These are phyloP conservation scores for Larimichthys polyactis DNA, from an alignment of 2,113 vertebrate species.

Conservation along the genomic window DNA sequence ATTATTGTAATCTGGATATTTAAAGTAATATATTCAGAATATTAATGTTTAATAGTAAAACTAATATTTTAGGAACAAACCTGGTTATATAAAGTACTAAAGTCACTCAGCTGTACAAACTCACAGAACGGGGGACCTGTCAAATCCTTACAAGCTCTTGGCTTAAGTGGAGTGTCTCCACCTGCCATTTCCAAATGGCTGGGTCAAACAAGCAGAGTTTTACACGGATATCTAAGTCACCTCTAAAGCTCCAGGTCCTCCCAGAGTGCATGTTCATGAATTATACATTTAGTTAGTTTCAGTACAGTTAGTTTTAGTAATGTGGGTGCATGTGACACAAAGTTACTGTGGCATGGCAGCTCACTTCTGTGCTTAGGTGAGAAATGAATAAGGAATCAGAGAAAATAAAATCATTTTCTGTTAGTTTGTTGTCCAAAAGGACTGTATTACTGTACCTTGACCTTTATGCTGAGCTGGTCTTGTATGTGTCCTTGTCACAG, in stretches of 20 bases:
- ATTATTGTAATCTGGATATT: not conserved
- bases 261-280: constrained; percentile 5
- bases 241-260: not conserved
- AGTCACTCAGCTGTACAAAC: not conserved
- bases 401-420: not conserved
- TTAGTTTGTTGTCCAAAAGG: not conserved
- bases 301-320: not conserved
- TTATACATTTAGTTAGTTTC: constrained; percentile 12
- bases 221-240: constrained; percentile 7
- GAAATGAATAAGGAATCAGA: not conserved
- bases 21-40: not conserved
- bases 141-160: constrained; percentile 25
- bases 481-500: not conserved
- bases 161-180: constrained; percentile 41
- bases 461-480: not conserved
- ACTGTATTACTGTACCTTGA: not conserved
- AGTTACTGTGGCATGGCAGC: not conserved
- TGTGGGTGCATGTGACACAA: not conserved
- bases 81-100: not conserved
- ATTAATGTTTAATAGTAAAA: not conserved
- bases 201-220: constrained; percentile 28
- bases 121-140: constrained; percentile 14
- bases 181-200: constrained; percentile 53
- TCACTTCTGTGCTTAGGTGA: not conserved
- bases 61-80: not conserved